These are phyloP conservation scores for Kradibia gibbosae DNA, from an alignment of 1,140 invertebrate species.

Conservation along the genomic window DNA sequence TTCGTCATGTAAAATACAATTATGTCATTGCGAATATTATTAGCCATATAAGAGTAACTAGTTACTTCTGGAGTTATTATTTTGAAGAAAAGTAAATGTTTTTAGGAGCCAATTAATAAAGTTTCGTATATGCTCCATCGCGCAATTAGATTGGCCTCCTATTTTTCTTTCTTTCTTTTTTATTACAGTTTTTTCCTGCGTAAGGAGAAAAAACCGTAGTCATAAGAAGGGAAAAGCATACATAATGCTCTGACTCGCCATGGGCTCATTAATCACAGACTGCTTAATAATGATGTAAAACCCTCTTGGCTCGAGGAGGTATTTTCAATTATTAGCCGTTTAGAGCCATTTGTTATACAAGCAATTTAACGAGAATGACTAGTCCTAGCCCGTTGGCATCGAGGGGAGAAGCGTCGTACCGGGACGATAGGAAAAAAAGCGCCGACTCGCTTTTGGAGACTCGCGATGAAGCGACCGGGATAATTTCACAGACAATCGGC, in stretches of 20 bases:
- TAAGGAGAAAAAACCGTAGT: neutral
- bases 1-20: too few relatives aligned
- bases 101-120: constrained; percentile 32
- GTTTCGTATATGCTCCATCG: neutral
- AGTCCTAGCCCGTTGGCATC: neutral
- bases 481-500: constrained; percentile 64
- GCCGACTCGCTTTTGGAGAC: neutral
- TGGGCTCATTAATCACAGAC: constrained; percentile 48
- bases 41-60: neutral
- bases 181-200: neutral
- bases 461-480: constrained; percentile 53
- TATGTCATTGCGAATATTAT: too few relatives aligned
- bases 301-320: constrained; percentile 33
- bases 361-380: constrained; percentile 51
- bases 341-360: constrained; percentile 52
- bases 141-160: too few relatives aligned
- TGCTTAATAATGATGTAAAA: constrained; percentile 51
- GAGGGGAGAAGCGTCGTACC: neutral
- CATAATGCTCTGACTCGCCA: constrained; percentile 22
- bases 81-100: neutral
- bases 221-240: constrained; percentile 20
- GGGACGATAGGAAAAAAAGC: neutral
- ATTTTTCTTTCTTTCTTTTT: constrained; percentile 26
- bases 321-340: constrained; percentile 54
- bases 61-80: too few relatives aligned